Evolutionary conservation across 2,888 invertebrate species (phyloP), one percentile per base, ranked within the genome.

Genomic region (Carpatolechia fugitivella): DNA sequence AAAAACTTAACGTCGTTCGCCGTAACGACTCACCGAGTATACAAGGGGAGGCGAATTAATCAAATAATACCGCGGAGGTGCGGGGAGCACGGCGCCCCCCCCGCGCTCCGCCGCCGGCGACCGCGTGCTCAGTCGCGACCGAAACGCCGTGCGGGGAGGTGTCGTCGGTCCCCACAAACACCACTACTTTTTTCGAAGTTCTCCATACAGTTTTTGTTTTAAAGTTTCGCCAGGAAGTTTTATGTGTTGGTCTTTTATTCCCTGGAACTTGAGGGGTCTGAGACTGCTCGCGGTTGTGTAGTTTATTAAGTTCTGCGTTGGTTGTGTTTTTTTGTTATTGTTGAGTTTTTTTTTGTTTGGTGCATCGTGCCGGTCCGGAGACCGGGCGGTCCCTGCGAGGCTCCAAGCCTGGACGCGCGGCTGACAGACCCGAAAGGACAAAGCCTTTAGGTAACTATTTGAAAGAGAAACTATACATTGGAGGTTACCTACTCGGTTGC

Each of bases 1-100:
- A 85, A 88, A 89, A 90, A 90, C 86, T 85, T 85, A 82, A 82
- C 84, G 85, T 86, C 79, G 75, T 78, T 82, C 80, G 77, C 80
- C 84, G 85, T 85, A 87, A 87, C 87, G 90, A 86, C 83, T 87
- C 81, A 76, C 78, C 82, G 85, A 84, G 83, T 85, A 84, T 88
- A 87, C 88, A 85, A 88, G 88, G 89, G 90, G 89, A 87, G 88
- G 88, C 87, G 85, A 90, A 90, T 90, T 90, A 90, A 90, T 90
- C 90, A 90, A 90, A 90, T 90, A 90, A 90, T 89, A 87, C 87
- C 80, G 84, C 84, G 80, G 85, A 75, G 87, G 85, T 70, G 83
- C 72, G 72, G 69, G 65, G 69, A 64, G 50, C 47, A 40, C 64
- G 68, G 72, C 71, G 64, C 73, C 59, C 62, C 62, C 70, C 71